phyloP scores from a whole-genome alignment of 2,888 invertebrate genomes.

The Tricholauxania praeusta region DNA sequence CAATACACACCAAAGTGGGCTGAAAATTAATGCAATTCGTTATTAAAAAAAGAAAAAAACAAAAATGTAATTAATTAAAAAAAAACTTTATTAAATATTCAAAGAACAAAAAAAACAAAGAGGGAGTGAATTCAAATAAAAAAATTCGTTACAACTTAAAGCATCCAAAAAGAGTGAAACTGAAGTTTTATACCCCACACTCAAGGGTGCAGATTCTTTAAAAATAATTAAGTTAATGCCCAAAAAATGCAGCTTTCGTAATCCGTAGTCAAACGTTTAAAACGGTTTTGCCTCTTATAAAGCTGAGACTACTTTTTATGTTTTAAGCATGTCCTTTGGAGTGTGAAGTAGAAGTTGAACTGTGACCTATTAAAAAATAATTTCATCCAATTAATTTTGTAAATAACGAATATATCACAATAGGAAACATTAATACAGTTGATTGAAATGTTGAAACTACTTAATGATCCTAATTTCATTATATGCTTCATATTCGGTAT shows the following conservation, averaged over 20 bases:
- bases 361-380: constrained; percentile 24
- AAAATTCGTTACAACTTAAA: too few species aligned
- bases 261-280: neutral
- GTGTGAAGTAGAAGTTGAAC: neutral
- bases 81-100: constrained; percentile 26
- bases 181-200: constrained; percentile 1
- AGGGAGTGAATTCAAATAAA: too few species aligned
- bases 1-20: constrained; percentile 14
- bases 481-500: too few species aligned
- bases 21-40: constrained; percentile 44
- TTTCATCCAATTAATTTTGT: constrained; percentile 10
- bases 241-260: neutral
- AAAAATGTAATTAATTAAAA: constrained; percentile 17
- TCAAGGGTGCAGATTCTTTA: neutral
- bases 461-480: too few species aligned
- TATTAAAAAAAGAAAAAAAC: constrained; percentile 39
- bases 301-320: neutral
- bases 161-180: too few species aligned
- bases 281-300: neutral
- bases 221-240: neutral
- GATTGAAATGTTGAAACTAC: too few species aligned
- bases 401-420: neutral
- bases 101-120: constrained; percentile 18
- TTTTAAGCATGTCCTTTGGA: constrained; percentile 4
- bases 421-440: constrained; percentile 11